phyloP scores from a whole-genome alignment of 2,888 invertebrate species.

The Rhabditoides inermis region DNA sequence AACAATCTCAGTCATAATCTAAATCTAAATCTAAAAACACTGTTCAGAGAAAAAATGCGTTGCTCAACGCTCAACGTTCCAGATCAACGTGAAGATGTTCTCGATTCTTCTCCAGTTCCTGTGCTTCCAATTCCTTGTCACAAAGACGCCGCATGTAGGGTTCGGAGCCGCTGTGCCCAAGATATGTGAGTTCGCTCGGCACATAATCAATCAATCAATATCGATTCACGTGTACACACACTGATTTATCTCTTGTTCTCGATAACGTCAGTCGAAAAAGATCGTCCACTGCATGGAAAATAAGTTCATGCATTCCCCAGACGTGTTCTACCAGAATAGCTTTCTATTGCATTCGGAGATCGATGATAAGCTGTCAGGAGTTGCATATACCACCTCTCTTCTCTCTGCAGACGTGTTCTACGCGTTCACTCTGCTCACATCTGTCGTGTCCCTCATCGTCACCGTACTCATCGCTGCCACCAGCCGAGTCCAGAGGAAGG shows the following conservation, averaged over 20 bases:
- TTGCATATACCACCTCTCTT: too few species aligned
- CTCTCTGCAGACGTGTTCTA: constrained; percentile 40
- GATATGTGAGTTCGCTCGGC: constrained; percentile 36
- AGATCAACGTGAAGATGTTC: constrained; percentile 46
- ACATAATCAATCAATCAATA: too few species aligned
- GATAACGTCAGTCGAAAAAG: too few species aligned
- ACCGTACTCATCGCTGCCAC: constrained; percentile 41
- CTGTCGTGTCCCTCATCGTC: constrained; percentile 38
- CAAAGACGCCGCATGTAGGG: constrained; percentile 41
- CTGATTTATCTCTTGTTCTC: too few species aligned
- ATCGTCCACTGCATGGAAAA: too few species aligned
- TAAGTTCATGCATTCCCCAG: too few species aligned
- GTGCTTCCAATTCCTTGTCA: constrained; percentile 45
- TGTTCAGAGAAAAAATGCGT: background rate
- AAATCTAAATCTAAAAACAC: background rate
- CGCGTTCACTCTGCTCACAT: constrained; percentile 42
- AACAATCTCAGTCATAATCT: too few species aligned
- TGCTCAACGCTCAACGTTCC: background rate
- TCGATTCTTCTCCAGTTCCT: constrained; percentile 45
- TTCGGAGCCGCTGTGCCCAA: constrained; percentile 39
- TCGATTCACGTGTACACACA: too few species aligned
- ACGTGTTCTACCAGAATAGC: too few species aligned
- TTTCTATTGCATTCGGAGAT: too few species aligned
- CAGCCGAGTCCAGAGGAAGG: constrained; percentile 29
- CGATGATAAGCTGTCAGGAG: too few species aligned